Evolutionary conservation across 2,888 invertebrate species (phyloP), one percentile per base, ranked within the genome.

Genomic region (Lamproptera curius): DNA sequence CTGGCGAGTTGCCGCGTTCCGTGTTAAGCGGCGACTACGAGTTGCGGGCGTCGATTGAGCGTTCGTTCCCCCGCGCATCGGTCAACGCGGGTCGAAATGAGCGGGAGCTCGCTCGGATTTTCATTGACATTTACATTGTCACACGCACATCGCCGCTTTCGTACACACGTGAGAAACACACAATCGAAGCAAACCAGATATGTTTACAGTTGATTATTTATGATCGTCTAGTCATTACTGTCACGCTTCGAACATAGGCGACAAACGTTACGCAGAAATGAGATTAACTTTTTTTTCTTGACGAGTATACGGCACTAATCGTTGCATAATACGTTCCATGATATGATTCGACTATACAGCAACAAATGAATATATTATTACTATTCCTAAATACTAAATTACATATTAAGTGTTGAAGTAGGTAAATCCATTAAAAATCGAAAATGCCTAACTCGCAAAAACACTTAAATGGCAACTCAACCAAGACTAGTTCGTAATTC

Each of bases 1-100:
- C 62, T 62, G 62, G 65, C 67, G 67, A 62, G 55, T 51, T 44
- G 65, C 68, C 62, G 62, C 79, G 76, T 70, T 70, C 76, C 72
- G 61, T 61, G 62, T 67, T 68, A 72, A 73, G 70, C 73, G 71
- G 65, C 75, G 77, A 86, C 86, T 86, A 83, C 63, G 66, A 59
- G 52, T 50, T 51, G 59, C 55, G 55, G 51, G 56, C 48, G 48
- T 39, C 42, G 53, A 45, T 39, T 37, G 53, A 33, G 61, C 71
- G 76, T 72, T 67, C 75, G 69, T 76, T 78, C 79, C 75, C 77
- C 78, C 70, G 71, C 73, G 65, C 67, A 61, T 63, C 72, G 76
- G 71, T 78, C 76, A 75, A 64, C 61, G 62, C 63, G 63, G 63
- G 59, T 61, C 63, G 65, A 40, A 35, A n/a, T 31, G 31, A 28